Base-by-base conservation (phyloP, 2,797 vertebrate species). In the Lithobates sylvaticus region DNA sequence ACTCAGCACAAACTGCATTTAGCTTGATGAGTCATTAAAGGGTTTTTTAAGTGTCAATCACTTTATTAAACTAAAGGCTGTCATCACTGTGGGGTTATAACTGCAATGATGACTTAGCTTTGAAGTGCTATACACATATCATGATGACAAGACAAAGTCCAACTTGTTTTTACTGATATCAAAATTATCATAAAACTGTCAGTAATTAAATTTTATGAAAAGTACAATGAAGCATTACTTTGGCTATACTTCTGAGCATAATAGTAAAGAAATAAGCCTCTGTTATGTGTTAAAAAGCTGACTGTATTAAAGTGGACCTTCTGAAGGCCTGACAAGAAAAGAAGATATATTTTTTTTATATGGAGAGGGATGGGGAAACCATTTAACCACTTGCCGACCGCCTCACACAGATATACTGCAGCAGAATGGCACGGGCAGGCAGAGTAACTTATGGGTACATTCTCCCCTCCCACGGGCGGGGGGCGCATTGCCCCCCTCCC, bases 1-100 rank as follows among this genome's bases (percentile, higher is more conserved):
- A 23, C 16, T 58, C 21, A 58, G 54, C 71, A 81, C n/a, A 81
- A 71, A 71, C 71, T 81, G 44, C 68, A 58, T 81, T 70, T 81
- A 81, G 36, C 47, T 54, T 71, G 68, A 29, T 54, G 78, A 81
- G 39, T 71, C 26, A 81, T 70, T 80, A 67, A 80, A 68, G 65
- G 44, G 10, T 81, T 61, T 81, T 71, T 70, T 54, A 81, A 54
- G 47, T 50, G 47, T 50, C 47, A 15, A 13, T 85, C 39, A 85
- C 47, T 73, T 29, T 68, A 36, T 39, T 34, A 74, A 85, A 75
- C 44, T 47, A 34, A 69, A 34, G 77, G 8, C 36, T 85, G 70
- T 75, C 71, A 54, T 50, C 44, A 10, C 39, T 39, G 10, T 10
- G 58, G 68, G 58, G 27, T 27, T 74, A 75, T 42, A 61, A 36